Evolutionary conservation across 2,797 vertebrate genomes (phyloP).

Genomic region (Siniperca scherzeri): DNA sequence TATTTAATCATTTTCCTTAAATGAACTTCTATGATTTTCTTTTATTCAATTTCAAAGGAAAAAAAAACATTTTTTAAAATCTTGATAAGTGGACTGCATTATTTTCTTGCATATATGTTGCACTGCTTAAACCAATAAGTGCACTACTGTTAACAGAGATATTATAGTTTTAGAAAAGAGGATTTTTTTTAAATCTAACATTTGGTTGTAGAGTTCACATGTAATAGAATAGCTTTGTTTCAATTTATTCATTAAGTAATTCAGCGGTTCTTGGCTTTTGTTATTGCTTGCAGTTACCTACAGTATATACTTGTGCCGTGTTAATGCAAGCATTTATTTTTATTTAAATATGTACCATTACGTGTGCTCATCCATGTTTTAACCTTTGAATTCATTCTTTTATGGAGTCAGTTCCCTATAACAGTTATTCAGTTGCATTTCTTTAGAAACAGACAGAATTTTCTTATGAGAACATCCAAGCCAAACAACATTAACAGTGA

Average conservation of each 20-base stretch:
- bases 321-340: constrained; percentile 83
- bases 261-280: constrained; percentile 83
- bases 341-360: constrained; percentile 82
- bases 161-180: constrained; percentile 87
- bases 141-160: constrained; percentile 92
- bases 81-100: constrained; percentile 91
- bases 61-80: constrained; percentile 79
- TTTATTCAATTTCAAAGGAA: constrained; percentile 83
- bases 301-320: constrained; percentile 82
- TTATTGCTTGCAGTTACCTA: constrained; percentile 85
- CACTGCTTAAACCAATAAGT: constrained; percentile 92
- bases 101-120: constrained; percentile 91
- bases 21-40: constrained; percentile 84
- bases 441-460: constrained; percentile 76
- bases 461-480: constrained; percentile 81
- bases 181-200: constrained; percentile 79
- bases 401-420: constrained; percentile 78
- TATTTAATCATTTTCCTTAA: constrained; percentile 86
- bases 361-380: constrained; percentile 80
- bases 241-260: constrained; percentile 81
- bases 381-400: constrained; percentile 75
- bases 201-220: constrained; percentile 87
- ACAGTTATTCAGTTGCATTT: constrained; percentile 76
- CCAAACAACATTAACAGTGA: constrained; percentile 81
- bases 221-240: constrained; percentile 84